Evolutionary conservation across 2,113 vertebrate genomes (phyloP), one percentile per base, ranked within the genome.

Genomic region (Odocoileus virginianus): DNA sequence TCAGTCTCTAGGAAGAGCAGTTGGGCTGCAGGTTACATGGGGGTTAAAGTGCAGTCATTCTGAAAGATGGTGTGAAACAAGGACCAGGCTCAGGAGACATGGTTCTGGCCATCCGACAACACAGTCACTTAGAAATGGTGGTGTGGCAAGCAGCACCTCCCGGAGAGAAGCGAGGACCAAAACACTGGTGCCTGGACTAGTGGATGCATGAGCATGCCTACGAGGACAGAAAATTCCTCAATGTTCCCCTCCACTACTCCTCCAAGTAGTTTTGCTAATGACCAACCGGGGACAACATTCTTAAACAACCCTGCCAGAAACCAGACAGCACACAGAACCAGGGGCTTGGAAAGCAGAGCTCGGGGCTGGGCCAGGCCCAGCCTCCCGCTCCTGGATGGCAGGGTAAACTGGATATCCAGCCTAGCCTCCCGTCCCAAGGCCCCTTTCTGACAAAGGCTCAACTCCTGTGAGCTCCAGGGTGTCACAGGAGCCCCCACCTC

Each of bases 301-400:
- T 94, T 98, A 10, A 82, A 93, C 96, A 52, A 54, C 27, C 45
- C 40, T 12, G n/a, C 57, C 40, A 67, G 52, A 89, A 81, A 64
- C 84, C 28, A 81, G 91, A 90, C 27, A 19, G 7, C 11, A 3
- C 60, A 55, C 17, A 82, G 36, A 94, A 33, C 11, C 43, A 86
- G 33, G 27, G 91, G 40, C 55, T 7, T 25, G 36, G 76, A 58
- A 45, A 52, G 7, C 7, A 7, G 55, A 52, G 50, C 52, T 52
- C 50, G 21, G 30, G 67, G 67, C 67, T 40, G n/a, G 54, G 54
- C 13, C 64, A 30, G 45, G 16, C 36, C 61, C 17, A 19, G 43
- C 14, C 12, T 61, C 91, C 50, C 0, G 3, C 45, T 9, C 60
- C 89, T 58, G 15, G 8, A 71, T 40, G 14, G n/a, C 14, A 91